These are phyloP conservation scores for Lingula anatina DNA, from an alignment of 2,888 invertebrate species.

Conservation along the genomic window DNA sequence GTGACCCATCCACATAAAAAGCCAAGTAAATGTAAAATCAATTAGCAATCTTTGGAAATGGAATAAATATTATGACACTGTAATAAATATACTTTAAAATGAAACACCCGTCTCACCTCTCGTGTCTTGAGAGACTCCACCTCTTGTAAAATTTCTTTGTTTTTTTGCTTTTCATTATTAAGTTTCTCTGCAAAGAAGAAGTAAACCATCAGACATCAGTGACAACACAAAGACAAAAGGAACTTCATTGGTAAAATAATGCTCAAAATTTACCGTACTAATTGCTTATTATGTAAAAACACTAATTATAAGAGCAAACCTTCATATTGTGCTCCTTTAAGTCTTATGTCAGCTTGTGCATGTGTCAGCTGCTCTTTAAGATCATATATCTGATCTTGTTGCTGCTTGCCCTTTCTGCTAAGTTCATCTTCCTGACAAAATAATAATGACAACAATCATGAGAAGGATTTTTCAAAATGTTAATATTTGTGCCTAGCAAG, in stretches of 20 bases:
- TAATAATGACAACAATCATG: conserved; percentile 22
- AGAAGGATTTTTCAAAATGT: neutral
- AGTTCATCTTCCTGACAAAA: too few relatives aligned
- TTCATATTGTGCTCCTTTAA: conserved; percentile 46
- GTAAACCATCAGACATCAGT: neutral
- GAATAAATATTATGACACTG: too few relatives aligned
- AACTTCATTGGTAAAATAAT: neutral
- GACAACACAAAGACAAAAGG: neutral
- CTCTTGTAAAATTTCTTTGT: too few relatives aligned
- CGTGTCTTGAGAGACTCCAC: too few relatives aligned
- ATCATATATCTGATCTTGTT: conserved; percentile 46
- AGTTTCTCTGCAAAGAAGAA: conserved; percentile 32
- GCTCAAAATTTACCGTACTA: neutral
- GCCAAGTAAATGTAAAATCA: too few relatives aligned
- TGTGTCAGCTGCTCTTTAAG: conserved; percentile 46
- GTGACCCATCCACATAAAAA: neutral
- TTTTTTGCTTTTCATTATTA: conserved; percentile 37
- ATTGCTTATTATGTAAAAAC: neutral
- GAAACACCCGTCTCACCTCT: too few relatives aligned
- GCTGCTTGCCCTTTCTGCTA: conserved; percentile 35
- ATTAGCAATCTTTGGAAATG: too few relatives aligned
- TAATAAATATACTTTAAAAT: too few relatives aligned
- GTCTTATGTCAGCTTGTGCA: conserved; percentile 41
- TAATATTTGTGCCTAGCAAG: neutral
- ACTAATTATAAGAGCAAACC: conserved; percentile 17